Evolutionary conservation across 1,140 invertebrate species (phyloP).

Genomic region (Rhynchophorus ferrugineus): DNA sequence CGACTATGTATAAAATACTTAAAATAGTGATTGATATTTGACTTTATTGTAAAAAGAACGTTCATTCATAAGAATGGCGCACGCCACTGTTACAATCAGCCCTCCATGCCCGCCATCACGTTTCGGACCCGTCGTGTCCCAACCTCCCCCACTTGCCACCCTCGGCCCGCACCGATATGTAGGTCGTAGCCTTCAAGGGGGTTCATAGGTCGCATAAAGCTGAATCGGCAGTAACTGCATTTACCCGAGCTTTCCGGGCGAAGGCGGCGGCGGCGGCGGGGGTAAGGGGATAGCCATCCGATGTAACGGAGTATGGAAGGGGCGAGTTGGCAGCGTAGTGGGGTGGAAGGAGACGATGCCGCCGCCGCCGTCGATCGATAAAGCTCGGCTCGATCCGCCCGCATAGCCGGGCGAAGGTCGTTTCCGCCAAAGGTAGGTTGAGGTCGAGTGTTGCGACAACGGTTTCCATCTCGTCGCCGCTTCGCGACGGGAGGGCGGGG

Average conservation of each 20-base stretch:
- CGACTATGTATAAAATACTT: too few relatives aligned
- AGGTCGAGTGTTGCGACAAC: conserved; percentile 10
- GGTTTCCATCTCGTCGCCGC: not conserved
- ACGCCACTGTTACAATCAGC: not conserved
- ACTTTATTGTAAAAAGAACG: too few relatives aligned
- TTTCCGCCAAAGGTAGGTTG: conserved; percentile 22
- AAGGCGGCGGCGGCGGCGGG: not conserved
- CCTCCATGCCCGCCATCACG: not conserved
- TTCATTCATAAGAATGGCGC: too few relatives aligned
- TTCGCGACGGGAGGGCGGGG: not conserved
- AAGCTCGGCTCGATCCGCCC: conserved; percentile 14
- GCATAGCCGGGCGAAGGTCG: conserved; percentile 22
- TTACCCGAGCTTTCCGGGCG: conserved; percentile 4
- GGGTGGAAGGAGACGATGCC: conserved; percentile 9
- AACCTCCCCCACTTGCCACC: not conserved
- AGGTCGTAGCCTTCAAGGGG: conserved; percentile 26
- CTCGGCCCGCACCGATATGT: conserved; percentile 3
- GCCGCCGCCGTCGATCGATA: conserved; percentile 15
- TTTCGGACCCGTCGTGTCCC: too few relatives aligned
- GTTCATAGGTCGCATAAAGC: conserved; percentile 24
- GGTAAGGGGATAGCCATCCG: too few relatives aligned
- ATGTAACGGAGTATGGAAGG: too few relatives aligned
- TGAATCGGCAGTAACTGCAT: conserved; percentile 25
- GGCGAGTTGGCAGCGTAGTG: too few relatives aligned
- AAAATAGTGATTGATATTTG: too few relatives aligned